Conservation (phyloP, 1,140 invertebrate genomes). For the Luehdorfia chinensis region DNA sequence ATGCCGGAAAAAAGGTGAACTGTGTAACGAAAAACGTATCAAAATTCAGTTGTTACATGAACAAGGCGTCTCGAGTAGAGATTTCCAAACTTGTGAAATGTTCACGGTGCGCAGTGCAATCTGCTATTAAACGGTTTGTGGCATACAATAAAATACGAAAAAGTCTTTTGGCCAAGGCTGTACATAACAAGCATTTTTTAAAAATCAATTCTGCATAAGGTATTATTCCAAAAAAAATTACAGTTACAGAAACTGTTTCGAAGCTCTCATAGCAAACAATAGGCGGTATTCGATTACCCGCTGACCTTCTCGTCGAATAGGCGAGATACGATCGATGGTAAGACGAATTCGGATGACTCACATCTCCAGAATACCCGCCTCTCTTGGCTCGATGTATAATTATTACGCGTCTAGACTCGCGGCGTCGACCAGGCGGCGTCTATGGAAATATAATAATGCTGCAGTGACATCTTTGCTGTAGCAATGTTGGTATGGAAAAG, state of each 20-base stretch:
- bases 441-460: conserved; percentile 61
- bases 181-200: no score
- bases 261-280: conserved; percentile 29
- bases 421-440: conserved; percentile 62
- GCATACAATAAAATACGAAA: no score
- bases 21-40: no score
- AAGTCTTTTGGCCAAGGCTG: no score
- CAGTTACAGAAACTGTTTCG: conserved; percentile 1
- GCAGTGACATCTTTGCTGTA: conserved; percentile 39
- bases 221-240: no score
- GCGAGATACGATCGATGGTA: conserved; percentile 59
- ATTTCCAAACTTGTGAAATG: no score
- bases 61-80: no score
- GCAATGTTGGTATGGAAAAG: conserved; percentile 15
- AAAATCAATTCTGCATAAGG: no score
- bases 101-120: no score
- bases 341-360: conserved; percentile 66
- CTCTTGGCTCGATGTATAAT: conserved; percentile 69
- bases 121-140: no score
- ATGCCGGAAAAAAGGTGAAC: no score
- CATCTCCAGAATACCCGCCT: conserved; percentile 53
- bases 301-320: conserved; percentile 54
- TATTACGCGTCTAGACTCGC: conserved; percentile 67
- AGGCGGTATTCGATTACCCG: conserved; percentile 50
- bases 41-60: no score